Percentiles rank a stretch among this genome's conserved stretches.
phyloP scores from a whole-genome alignment of 2,113 vertebrate genomes.

The Otis tarda region DNA sequence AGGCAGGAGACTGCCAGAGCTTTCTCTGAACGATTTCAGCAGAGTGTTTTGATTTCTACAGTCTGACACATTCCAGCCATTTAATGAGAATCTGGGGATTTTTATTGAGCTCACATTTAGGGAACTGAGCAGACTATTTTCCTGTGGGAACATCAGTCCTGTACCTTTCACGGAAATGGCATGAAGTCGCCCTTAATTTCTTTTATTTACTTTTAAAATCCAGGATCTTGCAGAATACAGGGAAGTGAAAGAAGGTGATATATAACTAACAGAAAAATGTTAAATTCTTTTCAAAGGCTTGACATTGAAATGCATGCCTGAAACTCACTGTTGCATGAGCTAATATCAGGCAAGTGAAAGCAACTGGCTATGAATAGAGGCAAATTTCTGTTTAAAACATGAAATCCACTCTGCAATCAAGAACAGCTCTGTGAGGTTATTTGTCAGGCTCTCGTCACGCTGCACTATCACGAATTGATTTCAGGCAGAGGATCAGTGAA shows the following conservation, averaged over 20 bases:
- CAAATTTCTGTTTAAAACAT: conserved; percentile 18
- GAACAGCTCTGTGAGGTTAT: not conserved
- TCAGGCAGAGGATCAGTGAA: not conserved
- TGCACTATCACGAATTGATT: not conserved
- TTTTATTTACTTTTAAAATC: conserved; percentile 10
- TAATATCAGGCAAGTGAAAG: conserved; percentile 43
- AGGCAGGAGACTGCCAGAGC: not conserved
- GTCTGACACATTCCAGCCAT: conserved; percentile 42
- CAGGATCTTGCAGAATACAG: not conserved
- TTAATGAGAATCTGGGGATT: conserved; percentile 50
- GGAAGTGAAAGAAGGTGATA: not conserved
- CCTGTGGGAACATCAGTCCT: not conserved
- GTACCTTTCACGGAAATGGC: not conserved
- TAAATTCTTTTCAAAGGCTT: conserved; percentile 22
- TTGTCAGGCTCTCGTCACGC: not conserved
- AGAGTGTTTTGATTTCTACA: conserved; percentile 41
- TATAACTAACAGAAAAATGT: not conserved
- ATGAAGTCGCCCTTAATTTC: not conserved
- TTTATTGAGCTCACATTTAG: not conserved
- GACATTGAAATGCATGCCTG: conserved; percentile 25
- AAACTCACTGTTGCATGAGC: conserved; percentile 38
- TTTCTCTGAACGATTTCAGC: conserved; percentile 1
- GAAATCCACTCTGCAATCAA: not conserved
- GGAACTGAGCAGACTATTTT: conserved; percentile 13
- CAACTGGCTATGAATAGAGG: not conserved